Evolutionary conservation across 2,113 vertebrate species (phyloP).

Genomic region (Microcebus jonahi): DNA sequence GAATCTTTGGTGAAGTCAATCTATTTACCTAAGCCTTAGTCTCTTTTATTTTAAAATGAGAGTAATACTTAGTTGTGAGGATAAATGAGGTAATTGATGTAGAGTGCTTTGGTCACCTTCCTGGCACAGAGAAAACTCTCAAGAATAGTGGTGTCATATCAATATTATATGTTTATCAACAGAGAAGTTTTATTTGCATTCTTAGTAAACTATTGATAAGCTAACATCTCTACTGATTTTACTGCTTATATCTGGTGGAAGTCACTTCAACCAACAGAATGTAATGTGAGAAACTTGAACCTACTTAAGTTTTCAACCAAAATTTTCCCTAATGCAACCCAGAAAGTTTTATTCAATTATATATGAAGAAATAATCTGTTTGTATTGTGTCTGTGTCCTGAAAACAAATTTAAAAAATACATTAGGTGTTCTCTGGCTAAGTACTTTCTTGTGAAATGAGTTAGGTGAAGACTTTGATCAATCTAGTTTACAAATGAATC

Average conservation of each 20-base stretch:
- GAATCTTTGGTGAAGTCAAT: background rate
- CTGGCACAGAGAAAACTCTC: background rate
- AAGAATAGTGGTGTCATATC: background rate
- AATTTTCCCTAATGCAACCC: background rate
- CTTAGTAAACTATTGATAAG: background rate
- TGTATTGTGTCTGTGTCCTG: background rate
- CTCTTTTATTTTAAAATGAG: background rate
- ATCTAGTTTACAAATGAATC: background rate
- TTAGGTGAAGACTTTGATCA: background rate
- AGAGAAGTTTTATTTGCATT: background rate
- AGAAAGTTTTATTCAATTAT: background rate
- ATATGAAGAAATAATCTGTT: background rate
- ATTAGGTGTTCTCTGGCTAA: background rate
- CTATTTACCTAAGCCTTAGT: background rate
- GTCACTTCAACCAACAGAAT: background rate
- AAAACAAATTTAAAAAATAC: background rate
- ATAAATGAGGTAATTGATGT: background rate
- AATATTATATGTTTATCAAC: background rate
- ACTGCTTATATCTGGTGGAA: background rate
- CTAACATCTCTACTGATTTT: background rate
- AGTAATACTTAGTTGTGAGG: background rate
- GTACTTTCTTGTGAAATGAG: background rate
- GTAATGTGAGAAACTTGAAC: background rate
- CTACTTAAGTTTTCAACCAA: background rate
- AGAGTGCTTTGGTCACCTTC: background rate